phyloP scores from a whole-genome alignment of 1,140 invertebrate genomes.

The Cherax quadricarinatus region DNA sequence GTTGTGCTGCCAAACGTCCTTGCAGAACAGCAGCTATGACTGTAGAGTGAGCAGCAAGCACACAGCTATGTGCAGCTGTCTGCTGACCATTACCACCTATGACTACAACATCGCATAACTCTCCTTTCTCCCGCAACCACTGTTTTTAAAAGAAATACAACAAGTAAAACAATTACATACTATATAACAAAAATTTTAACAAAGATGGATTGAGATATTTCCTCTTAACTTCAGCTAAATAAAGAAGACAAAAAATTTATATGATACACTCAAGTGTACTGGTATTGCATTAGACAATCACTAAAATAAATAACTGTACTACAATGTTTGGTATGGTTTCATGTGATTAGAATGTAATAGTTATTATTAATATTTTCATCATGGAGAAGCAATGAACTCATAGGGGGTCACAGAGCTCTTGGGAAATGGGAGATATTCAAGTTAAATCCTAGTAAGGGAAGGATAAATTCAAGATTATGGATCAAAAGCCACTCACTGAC shows the following conservation, averaged over 20 bases:
- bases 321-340: too few species aligned
- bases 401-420: too few species aligned
- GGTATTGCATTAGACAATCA: too few species aligned
- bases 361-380: too few species aligned
- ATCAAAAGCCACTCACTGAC: not conserved
- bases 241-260: not conserved
- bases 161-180: not conserved
- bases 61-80: constrained; percentile 43
- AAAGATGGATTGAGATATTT: not conserved
- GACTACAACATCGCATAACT: constrained; percentile 46
- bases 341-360: too few species aligned
- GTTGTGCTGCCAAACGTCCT: constrained; percentile 25
- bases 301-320: too few species aligned
- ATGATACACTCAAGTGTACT: too few species aligned
- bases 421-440: too few species aligned
- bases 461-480: not conserved
- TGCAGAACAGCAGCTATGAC: constrained; percentile 45
- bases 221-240: not conserved
- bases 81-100: constrained; percentile 37
- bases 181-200: not conserved
- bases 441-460: not conserved
- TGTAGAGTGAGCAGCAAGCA: constrained; percentile 43
- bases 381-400: too few species aligned
- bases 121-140: constrained; percentile 41
- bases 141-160: not conserved